Conservation (phyloP, 1,140 invertebrate species). For the Papilio xuthus region DNA sequence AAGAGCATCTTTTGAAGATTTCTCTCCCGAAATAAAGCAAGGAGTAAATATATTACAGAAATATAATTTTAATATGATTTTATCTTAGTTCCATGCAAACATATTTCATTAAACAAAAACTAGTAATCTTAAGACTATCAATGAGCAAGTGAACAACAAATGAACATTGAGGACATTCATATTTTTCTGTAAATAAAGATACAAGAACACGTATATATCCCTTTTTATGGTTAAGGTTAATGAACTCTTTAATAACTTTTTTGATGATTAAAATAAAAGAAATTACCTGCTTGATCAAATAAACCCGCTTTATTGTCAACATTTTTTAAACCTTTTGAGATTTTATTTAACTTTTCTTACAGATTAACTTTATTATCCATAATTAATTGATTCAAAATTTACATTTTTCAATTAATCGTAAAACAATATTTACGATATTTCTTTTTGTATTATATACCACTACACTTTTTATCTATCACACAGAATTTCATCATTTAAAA, state of each 20-base stretch:
- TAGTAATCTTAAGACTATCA: slow-evolving; percentile 6
- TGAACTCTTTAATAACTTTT: background rate
- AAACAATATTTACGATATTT: background rate
- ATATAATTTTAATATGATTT: too few species aligned
- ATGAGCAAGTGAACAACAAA: background rate
- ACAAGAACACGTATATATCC: background rate
- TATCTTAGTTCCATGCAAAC: background rate
- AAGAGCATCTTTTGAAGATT: too few species aligned
- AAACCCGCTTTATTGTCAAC: background rate
- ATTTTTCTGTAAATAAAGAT: background rate
- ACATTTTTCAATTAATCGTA: background rate
- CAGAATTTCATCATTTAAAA: background rate
- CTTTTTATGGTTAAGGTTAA: background rate
- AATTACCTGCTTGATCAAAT: slow-evolving; percentile 2
- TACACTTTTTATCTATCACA: background rate
- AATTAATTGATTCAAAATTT: background rate
- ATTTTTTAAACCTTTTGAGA: background rate
- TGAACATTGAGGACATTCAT: background rate
- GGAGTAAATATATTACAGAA: too few species aligned
- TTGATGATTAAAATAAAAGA: background rate
- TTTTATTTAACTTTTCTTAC: background rate
- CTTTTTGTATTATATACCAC: background rate
- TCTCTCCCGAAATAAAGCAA: too few species aligned
- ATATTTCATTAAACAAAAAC: slow-evolving; percentile 21
- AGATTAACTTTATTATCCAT: background rate